Conservation (phyloP, 2,113 vertebrate genomes). For the Micronisus gabar region DNA sequence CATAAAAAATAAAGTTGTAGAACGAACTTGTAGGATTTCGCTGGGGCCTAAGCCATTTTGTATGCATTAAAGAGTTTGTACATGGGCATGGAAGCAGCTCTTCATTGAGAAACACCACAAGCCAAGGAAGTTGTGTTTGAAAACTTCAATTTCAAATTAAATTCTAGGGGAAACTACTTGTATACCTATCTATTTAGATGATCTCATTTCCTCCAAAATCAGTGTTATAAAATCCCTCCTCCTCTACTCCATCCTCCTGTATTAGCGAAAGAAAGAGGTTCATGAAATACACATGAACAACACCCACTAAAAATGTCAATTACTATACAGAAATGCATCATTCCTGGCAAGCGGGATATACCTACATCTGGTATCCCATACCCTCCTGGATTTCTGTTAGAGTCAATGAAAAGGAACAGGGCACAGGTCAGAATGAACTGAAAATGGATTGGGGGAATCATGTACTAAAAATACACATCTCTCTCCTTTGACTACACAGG, state of each 20-base stretch:
- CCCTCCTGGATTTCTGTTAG: neutral
- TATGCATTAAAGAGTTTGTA: neutral
- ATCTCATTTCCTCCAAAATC: neutral
- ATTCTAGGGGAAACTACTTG: neutral
- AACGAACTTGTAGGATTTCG: neutral
- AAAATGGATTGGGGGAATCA: neutral
- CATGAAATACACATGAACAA: neutral
- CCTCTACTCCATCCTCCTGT: rapidly evolving
- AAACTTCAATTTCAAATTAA: neutral
- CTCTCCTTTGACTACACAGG: neutral
- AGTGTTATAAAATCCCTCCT: neutral
- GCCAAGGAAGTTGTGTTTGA: neutral
- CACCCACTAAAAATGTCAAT: neutral
- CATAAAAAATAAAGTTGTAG: neutral
- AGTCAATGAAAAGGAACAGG: neutral
- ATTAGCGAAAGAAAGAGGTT: neutral
- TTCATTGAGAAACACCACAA: neutral
- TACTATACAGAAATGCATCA: neutral
- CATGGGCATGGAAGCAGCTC: neutral
- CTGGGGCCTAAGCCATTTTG: neutral
- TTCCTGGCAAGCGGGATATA: neutral
- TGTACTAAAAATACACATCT: rapidly evolving
- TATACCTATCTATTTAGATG: neutral
- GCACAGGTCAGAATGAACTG: neutral
- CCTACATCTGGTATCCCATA: neutral